Conservation (phyloP, 2,888 invertebrate genomes). For the Escarpia spicata region DNA sequence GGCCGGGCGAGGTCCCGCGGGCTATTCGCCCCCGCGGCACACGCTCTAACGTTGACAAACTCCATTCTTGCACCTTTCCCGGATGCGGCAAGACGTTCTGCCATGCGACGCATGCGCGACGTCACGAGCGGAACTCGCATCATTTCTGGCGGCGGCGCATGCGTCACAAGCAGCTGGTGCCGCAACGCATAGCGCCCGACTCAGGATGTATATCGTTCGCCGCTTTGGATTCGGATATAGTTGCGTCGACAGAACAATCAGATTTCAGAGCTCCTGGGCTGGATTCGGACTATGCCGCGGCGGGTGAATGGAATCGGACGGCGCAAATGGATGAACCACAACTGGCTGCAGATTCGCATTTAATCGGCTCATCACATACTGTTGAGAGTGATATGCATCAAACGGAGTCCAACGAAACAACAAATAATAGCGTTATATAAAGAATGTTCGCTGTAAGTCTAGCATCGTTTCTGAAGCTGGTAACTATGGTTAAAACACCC, state of each 20-base stretch:
- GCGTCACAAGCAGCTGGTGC: neutral
- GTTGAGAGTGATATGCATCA: neutral
- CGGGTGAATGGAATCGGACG: neutral
- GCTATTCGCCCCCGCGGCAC: neutral
- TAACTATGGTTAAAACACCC: neutral
- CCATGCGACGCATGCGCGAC: neutral
- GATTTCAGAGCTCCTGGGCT: neutral
- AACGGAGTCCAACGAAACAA: neutral
- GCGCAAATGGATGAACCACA: neutral
- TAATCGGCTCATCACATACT: neutral
- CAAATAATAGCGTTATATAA: neutral
- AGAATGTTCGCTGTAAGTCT: neutral
- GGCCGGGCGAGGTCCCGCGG: neutral
- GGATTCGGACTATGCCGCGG: neutral
- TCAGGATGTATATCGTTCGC: neutral
- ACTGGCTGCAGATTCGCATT: neutral
- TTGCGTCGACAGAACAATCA: neutral
- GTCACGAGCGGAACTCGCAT: neutral
- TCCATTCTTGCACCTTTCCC: constrained; percentile 3
- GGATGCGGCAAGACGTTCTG: neutral
- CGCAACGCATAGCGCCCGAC: neutral
- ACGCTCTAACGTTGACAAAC: neutral
- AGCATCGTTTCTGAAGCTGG: neutral
- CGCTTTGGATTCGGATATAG: neutral
- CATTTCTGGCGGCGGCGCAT: neutral